Percentiles rank a stretch among this genome's conserved stretches.
Conservation (phyloP, 2,888 invertebrate genomes). For the Ectemnius cavifrons region DNA sequence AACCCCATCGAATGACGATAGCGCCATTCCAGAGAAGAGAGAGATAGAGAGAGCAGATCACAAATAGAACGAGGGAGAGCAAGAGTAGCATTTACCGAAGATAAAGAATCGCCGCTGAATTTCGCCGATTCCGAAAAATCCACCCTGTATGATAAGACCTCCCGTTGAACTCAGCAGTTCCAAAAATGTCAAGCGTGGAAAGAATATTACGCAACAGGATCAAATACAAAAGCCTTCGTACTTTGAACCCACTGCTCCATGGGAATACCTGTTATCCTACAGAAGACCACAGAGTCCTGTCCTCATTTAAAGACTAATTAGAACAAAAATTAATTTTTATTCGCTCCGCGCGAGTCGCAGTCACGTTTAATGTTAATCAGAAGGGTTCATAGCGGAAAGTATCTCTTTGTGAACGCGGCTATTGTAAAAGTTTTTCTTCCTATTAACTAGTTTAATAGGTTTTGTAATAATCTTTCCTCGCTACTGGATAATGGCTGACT, state of each 20-base stretch:
- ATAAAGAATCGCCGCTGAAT: slow-evolving; percentile 6
- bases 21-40: slow-evolving; percentile 26
- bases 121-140: background rate
- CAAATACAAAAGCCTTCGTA: slow-evolving; percentile 28
- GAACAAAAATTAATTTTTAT: too few relatives aligned
- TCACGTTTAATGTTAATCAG: too few relatives aligned
- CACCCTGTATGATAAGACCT: background rate
- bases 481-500: too few relatives aligned
- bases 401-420: too few relatives aligned
- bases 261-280: background rate
- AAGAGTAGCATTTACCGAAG: background rate
- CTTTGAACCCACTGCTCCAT: slow-evolving; percentile 11
- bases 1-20: slow-evolving; percentile 20
- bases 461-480: too few relatives aligned
- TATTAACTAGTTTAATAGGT: too few relatives aligned
- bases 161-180: too few relatives aligned
- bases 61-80: background rate
- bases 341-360: too few relatives aligned
- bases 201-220: slow-evolving; percentile 29
- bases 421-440: too few relatives aligned
- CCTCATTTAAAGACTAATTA: too few relatives aligned
- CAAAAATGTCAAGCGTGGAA: background rate
- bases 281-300: background rate
- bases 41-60: background rate
- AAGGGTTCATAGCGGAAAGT: too few relatives aligned